phyloP scores from a whole-genome alignment of 2,797 vertebrate species.

The Pseudomugil gertrudae region DNA sequence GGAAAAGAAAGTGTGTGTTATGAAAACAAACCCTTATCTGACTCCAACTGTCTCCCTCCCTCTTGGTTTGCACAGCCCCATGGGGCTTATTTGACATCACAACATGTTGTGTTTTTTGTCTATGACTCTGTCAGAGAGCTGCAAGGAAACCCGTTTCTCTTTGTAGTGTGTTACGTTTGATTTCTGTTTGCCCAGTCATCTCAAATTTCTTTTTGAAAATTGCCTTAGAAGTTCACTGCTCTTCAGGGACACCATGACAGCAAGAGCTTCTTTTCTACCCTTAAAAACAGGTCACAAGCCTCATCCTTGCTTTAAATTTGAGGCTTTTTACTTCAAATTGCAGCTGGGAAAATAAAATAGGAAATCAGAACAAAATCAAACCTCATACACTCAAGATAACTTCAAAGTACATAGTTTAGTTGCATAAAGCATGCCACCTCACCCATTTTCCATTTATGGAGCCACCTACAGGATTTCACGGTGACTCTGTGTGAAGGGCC shows the following conservation, averaged over 20 bases:
- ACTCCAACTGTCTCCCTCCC: slow-evolving; percentile 21
- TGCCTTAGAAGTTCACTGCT: slow-evolving; percentile 22
- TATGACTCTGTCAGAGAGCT: slow-evolving; percentile 23
- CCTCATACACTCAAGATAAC: slow-evolving; percentile 38
- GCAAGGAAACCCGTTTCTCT: slow-evolving; percentile 33
- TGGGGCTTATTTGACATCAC: slow-evolving; percentile 68
- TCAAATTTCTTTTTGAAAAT: slow-evolving; percentile 14
- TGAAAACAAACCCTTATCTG: slow-evolving; percentile 65
- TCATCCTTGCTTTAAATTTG: slow-evolving; percentile 25
- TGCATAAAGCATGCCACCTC: slow-evolving; percentile 45
- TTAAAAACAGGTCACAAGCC: slow-evolving; percentile 16
- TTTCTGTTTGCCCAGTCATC: slow-evolving; percentile 23
- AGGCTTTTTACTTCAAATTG: slow-evolving; percentile 33
- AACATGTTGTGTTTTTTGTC: slow-evolving; percentile 60
- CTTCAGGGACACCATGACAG: slow-evolving; percentile 21
- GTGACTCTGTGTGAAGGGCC: slow-evolving; percentile 35
- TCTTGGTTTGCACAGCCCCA: slow-evolving; percentile 53
- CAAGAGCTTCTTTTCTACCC: slow-evolving; percentile 23
- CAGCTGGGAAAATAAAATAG: slow-evolving; percentile 28
- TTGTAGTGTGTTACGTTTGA: slow-evolving; percentile 43
- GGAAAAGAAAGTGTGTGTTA: slow-evolving; percentile 66
- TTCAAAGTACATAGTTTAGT: slow-evolving; percentile 57
- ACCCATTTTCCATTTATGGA: slow-evolving; percentile 55
- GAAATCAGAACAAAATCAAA: slow-evolving; percentile 40
- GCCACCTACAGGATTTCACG: slow-evolving; percentile 65